A percentile compares a stretch with the other conserved stretches of the same genome.
These are phyloP conservation scores for Ceyx margarethae DNA, from an alignment of 2,113 vertebrate genomes.

Conservation along the genomic window DNA sequence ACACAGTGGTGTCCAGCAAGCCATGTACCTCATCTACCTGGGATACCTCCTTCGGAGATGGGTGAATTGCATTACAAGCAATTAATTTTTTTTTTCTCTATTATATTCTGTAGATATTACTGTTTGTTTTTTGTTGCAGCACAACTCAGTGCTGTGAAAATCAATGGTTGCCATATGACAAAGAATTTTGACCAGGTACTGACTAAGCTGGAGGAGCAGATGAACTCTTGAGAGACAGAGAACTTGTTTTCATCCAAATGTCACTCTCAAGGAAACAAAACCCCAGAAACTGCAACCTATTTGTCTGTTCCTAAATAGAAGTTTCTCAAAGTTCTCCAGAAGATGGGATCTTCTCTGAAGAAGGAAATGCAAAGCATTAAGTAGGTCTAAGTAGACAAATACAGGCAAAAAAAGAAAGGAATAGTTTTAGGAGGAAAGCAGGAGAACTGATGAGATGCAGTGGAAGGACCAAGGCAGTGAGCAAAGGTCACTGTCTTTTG, in stretches of 20 bases:
- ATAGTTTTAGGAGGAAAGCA: neutral
- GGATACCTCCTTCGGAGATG: neutral
- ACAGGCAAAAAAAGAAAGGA: neutral
- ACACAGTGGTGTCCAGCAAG: neutral
- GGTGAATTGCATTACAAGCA: neutral
- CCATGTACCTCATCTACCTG: neutral
- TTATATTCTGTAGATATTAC: neutral
- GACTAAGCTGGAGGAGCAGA: conserved; percentile 26
- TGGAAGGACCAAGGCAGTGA: neutral
- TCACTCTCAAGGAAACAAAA: conserved; percentile 34
- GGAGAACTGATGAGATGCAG: neutral
- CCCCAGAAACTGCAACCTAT: conserved; percentile 34
- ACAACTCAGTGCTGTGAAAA: neutral
- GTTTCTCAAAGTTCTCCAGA: conserved; percentile 12
- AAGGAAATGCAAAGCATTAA: conserved; percentile 23
- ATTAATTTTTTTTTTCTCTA: neutral
- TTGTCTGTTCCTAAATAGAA: conserved; percentile 45
- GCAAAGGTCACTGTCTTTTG: neutral
- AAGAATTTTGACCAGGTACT: conserved; percentile 13
- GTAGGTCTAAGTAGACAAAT: conserved; percentile 35
- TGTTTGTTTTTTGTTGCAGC: neutral
- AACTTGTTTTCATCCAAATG: conserved; percentile 29
- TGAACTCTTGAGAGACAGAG: neutral
- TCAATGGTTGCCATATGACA: neutral
- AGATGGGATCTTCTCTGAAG: conserved; percentile 7